Evolutionary conservation across 2,888 invertebrate genomes (phyloP).

Genomic region (Phyllotreta striolata): DNA sequence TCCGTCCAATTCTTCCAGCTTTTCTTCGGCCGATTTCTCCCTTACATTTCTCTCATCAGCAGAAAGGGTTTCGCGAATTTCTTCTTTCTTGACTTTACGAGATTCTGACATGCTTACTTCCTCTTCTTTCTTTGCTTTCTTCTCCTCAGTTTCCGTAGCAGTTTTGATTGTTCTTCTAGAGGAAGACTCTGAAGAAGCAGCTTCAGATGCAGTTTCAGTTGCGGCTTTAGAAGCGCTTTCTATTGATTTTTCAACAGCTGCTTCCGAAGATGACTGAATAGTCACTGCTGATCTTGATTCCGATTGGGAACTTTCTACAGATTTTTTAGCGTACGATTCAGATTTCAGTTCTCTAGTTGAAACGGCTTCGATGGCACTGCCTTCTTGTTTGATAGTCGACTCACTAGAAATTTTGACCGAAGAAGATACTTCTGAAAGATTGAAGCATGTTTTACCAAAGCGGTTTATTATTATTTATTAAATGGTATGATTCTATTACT

Average conservation of each 20-base stretch:
- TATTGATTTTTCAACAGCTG: constrained; percentile 5
- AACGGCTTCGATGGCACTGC: constrained; percentile 33
- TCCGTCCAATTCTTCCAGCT: constrained; percentile 61
- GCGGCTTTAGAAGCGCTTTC: constrained; percentile 5
- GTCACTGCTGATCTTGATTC: constrained; percentile 19
- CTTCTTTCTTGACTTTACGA: constrained; percentile 21
- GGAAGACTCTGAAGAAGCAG: constrained; percentile 13
- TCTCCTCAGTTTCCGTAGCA: constrained; percentile 6
- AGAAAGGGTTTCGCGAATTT: constrained; percentile 40
- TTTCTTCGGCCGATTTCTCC: constrained; percentile 51
- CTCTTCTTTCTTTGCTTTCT: constrained; percentile 10
- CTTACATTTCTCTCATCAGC: constrained; percentile 38
- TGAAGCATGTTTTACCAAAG: too few relatives aligned
- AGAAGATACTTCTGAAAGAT: constrained; percentile 29
- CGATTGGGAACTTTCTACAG: constrained; percentile 32
- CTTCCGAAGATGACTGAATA: constrained; percentile 13
- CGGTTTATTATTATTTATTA: too few relatives aligned
- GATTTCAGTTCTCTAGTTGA: constrained; percentile 37
- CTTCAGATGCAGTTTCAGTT: background rate
- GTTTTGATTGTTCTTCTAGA: background rate
- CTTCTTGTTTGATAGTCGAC: constrained; percentile 35
- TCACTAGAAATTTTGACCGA: constrained; percentile 27
- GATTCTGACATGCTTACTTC: constrained; percentile 10
- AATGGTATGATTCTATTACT: too few relatives aligned
- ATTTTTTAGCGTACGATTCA: constrained; percentile 37